phyloP scores from a whole-genome alignment of 37 sponge, comb jelly and placozoan species.

The Aplysina aerophoba region DNA sequence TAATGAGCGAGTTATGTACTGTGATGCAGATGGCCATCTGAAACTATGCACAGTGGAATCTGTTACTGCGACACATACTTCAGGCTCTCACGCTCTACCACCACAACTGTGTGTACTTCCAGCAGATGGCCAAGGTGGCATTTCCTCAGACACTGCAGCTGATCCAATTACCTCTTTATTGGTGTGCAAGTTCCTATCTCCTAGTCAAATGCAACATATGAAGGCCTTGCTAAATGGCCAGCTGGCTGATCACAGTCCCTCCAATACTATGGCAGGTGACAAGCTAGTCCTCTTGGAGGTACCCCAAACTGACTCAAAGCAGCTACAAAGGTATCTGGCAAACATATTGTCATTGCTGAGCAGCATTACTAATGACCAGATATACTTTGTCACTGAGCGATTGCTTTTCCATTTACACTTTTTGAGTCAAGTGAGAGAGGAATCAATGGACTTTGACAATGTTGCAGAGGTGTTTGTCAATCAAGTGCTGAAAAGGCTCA shows the following conservation, averaged over 20 bases:
- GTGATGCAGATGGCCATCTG: slow-evolving; percentile 10
- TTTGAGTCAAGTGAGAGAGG: not conserved
- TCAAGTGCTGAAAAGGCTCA: too few species aligned
- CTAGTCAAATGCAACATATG: not conserved
- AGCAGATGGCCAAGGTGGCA: not conserved
- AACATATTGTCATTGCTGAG: not conserved
- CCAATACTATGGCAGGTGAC: not conserved
- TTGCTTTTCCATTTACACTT: slow-evolving; percentile 18
- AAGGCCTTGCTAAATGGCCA: not conserved
- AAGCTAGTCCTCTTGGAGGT: not conserved
- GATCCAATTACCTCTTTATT: not conserved
- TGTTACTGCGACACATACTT: not conserved
- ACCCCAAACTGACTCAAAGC: not conserved
- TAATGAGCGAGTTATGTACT: slow-evolving; percentile 9
- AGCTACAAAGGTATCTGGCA: not conserved
- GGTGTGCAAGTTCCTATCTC: slow-evolving; percentile 4
- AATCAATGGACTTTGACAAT: too few species aligned
- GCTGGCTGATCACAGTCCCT: too few species aligned
- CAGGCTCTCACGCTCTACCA: not conserved
- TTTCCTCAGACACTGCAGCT: not conserved
- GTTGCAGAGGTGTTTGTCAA: too few species aligned
- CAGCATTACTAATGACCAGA: not conserved
- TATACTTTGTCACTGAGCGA: slow-evolving; percentile 22
- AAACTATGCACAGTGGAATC: not conserved
- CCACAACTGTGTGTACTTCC: not conserved